A percentile compares a stretch with the other conserved stretches of the same genome.
Conservation (phyloP, 1,140 invertebrate species). For the Conus ventricosus region DNA sequence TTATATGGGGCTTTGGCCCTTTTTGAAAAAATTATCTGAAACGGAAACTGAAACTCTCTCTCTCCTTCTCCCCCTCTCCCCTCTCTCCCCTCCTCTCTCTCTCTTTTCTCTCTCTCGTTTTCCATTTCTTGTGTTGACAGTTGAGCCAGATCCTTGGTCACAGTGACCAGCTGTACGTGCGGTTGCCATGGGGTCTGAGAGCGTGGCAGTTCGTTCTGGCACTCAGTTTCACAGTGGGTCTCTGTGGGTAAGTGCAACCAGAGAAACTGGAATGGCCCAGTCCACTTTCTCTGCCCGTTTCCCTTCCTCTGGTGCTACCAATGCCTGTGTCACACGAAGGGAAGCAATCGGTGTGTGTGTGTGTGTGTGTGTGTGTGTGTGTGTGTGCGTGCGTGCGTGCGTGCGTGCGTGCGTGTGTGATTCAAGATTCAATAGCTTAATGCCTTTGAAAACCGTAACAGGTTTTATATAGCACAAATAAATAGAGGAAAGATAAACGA, state of each 20-base stretch:
- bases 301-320: background rate
- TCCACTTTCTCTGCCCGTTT: background rate
- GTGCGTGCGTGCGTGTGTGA: too few relatives aligned
- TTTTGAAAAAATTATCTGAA: too few relatives aligned
- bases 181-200: conserved; percentile 75
- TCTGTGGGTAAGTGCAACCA: conserved; percentile 68
- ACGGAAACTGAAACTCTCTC: too few relatives aligned
- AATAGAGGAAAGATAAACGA: too few relatives aligned
- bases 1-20: too few relatives aligned
- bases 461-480: too few relatives aligned
- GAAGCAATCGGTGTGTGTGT: background rate
- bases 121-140: conserved; percentile 57
- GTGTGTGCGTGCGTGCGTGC: too few relatives aligned
- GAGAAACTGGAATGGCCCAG: background rate
- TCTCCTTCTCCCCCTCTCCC: conserved; percentile 22
- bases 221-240: conserved; percentile 68
- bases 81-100: conserved; percentile 16
- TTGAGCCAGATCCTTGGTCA: conserved; percentile 78
- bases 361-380: too few relatives aligned
- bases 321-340: background rate
- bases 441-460: too few relatives aligned
- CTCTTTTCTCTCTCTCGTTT: background rate
- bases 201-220: conserved; percentile 74
- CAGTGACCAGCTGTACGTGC: conserved; percentile 77
- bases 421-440: too few relatives aligned